A percentile compares a stretch with the other conserved stretches of the same genome.
These are phyloP conservation scores for Nomia melanderi DNA, from an alignment of 1,140 invertebrate species.

Conservation along the genomic window DNA sequence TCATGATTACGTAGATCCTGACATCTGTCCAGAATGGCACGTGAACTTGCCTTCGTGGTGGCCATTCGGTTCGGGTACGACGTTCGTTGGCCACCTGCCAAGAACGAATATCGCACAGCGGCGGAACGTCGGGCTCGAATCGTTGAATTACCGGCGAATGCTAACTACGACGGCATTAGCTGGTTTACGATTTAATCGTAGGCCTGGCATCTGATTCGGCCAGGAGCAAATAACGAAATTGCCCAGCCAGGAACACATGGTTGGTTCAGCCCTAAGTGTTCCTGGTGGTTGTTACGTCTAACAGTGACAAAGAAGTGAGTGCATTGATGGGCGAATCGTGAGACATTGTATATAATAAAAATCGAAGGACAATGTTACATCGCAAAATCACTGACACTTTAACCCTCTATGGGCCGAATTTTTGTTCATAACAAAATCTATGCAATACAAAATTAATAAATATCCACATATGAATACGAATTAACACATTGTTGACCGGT, in stretches of 20 bases:
- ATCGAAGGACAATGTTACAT: too few relatives aligned
- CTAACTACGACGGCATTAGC: slow-evolving; percentile 40
- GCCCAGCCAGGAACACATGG: neutral
- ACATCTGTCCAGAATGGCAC: slow-evolving; percentile 41
- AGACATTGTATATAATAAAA: too few relatives aligned
- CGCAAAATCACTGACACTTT: too few relatives aligned
- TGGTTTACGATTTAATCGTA: slow-evolving; percentile 44
- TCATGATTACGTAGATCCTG: slow-evolving; percentile 24
- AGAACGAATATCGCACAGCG: slow-evolving; percentile 36
- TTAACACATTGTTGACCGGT: too few relatives aligned
- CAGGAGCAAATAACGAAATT: slow-evolving; percentile 17
- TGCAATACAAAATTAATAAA: too few relatives aligned
- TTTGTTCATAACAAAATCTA: too few relatives aligned
- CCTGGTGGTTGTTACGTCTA: too few relatives aligned
- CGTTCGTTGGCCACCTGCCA: slow-evolving; percentile 51
- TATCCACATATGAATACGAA: too few relatives aligned
- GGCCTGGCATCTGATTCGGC: slow-evolving; percentile 20
- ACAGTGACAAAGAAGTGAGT: too few relatives aligned
- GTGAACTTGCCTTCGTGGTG: slow-evolving; percentile 37
- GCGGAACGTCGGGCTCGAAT: slow-evolving; percentile 40
- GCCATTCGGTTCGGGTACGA: slow-evolving; percentile 36
- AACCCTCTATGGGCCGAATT: too few relatives aligned
- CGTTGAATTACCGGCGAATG: slow-evolving; percentile 44
- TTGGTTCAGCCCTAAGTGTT: too few relatives aligned
- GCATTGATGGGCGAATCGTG: too few relatives aligned